phyloP scores from a whole-genome alignment of 2,797 vertebrate genomes.

The Pseudomugil gertrudae region DNA sequence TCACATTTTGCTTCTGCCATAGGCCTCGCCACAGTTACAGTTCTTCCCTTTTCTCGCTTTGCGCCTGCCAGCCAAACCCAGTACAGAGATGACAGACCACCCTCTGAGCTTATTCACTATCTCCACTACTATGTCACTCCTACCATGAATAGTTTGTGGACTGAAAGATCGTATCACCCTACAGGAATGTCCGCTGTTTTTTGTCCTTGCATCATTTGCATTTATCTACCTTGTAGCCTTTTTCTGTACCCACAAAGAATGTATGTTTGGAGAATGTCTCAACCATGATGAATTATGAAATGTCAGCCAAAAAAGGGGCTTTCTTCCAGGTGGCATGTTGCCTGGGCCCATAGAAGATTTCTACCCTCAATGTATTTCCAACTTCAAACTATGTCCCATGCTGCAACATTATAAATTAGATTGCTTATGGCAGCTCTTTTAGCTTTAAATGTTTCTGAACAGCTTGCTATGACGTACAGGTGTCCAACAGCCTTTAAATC shows the following conservation, averaged over 20 bases:
- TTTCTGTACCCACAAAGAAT: conserved; percentile 50
- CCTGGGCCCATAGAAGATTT: conserved; percentile 20
- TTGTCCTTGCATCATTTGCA: conserved; percentile 70
- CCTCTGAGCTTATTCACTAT: conserved; percentile 59
- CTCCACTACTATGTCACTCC: conserved; percentile 51
- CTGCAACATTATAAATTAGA: conserved; percentile 13
- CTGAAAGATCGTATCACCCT: conserved; percentile 68
- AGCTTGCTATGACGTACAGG: conserved; percentile 19
- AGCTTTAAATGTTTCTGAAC: conserved; percentile 18
- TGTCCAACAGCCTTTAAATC: conserved; percentile 20
- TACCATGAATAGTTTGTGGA: conserved; percentile 59
- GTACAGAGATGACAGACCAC: conserved; percentile 59
- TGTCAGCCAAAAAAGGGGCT: conserved; percentile 58
- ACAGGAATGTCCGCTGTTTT: conserved; percentile 74
- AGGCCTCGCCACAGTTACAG: conserved; percentile 25
- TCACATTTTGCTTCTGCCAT: conserved; percentile 44
- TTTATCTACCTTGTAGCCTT: conserved; percentile 74
- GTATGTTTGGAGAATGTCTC: conserved; percentile 57
- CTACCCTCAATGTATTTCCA: conserved; percentile 19
- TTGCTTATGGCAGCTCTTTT: conserved; percentile 10
- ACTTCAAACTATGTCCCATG: conserved; percentile 10
- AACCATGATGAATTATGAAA: conserved; percentile 50
- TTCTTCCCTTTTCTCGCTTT: conserved; percentile 18
- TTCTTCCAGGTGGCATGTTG: conserved; percentile 36
- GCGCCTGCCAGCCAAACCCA: conserved; percentile 16